Evolutionary conservation across 2,113 vertebrate species (phyloP), one percentile per base, ranked within the genome.

Genomic region (Phylloscopus trochiloides): DNA sequence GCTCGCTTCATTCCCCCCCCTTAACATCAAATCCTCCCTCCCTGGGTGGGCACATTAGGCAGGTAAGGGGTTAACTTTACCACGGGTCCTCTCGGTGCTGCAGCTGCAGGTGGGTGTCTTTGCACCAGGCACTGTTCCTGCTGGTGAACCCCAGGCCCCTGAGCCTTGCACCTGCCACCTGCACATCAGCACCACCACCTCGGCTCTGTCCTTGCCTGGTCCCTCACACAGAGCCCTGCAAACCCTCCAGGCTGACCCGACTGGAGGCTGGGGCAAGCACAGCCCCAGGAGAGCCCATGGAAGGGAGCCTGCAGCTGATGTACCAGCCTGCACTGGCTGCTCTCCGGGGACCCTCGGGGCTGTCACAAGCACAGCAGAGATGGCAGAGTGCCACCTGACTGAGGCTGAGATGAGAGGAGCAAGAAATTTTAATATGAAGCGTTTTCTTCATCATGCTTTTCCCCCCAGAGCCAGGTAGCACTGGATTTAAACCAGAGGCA

Each of bases 41-140:
- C 58, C 54, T 12, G 8, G 54, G 31, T 1, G 14, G 36, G 67
- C 24, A 22, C 55, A 0, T 12, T 1, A 6, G 0, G 14, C 36
- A 17, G 70, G 6, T 0, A 20, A 55, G 24, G 85, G 70, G 52
- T 70, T 84, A 31, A 54, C 3, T 40, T 14, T 6, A 16, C 10
- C 17, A 0, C 0, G 4, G 43, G 65, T 58, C 12, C 17, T 70
- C 57, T 9, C 1, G 21, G 43, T 7, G n/a, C 28, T 47, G 25
- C 88, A 58, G 73, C 67, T 81, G 80, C 59, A n/a, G 58, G 28
- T 17, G 67, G 63, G 40, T 47, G 67, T 63, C 67, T 29, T 51
- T 76, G 75, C 31, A 5, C 70, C 21, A 18, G 12, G 67, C 47
- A n/a, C 57, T 17, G 63, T 5, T 14, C 43, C 63, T 29, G 47